Evolutionary conservation across 2,888 invertebrate genomes (phyloP), one percentile per base, ranked within the genome.

Genomic region (Zele albiditarsus): DNA sequence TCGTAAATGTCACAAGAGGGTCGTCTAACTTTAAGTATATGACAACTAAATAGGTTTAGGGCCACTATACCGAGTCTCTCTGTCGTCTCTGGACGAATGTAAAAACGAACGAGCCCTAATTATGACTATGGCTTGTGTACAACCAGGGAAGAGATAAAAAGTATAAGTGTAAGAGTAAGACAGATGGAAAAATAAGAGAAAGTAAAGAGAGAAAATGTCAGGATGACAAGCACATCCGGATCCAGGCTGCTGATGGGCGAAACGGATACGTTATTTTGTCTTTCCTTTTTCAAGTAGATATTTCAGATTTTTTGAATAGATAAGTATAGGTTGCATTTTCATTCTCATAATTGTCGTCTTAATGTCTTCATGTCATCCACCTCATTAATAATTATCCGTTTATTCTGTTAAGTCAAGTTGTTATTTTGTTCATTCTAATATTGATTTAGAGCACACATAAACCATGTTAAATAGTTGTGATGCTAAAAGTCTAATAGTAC

Each of bases 181-280:
- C 3, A 20, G 20, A 53, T 53, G 20, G 49, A 53, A 6, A 23
- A 53, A 53, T 20, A 53, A 53, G 20, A 53, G n/a, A 20, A 53
- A 53, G 6, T 2, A 20, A 8, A 53, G 8, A n/a, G n/a, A 53
- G 8, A 53, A 53, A 46, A 46, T 10, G 46, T n/a, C 42, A 31
- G 77, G 81, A 72, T 85, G 84, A 85, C 84, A 80, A 82, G 77
- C 80, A 80, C 82, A 85, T 85, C 85, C 85, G 83, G 46, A n/a
- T 46, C 16, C 1, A 82, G 76, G 53, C 71, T 68, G 76, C 53
- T 66, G 57, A 63, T 46, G 49, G 14, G 65, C 57, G 38, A 65
- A 31, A 66, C 38, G 63, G 31, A 63, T 31, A 49, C 28, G 20
- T 28, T 28, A 27, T 28, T 12, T 58, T 70, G 33, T 46, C 28